Conservation (phyloP, 2,888 invertebrate species). For the Acleris laterana region DNA sequence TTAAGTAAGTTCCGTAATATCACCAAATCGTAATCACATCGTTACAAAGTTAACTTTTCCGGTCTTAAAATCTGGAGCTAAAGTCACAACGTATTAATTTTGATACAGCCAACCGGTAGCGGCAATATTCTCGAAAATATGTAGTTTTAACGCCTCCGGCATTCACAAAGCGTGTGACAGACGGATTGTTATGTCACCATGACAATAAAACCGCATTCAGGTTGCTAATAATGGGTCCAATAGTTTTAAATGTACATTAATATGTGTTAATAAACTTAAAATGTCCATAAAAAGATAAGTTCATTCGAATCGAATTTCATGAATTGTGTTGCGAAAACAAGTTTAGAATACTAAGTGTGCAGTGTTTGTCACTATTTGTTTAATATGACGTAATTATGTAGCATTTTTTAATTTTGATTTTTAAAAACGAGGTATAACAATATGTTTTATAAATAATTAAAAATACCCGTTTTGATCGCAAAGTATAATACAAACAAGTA, state of each 20-base stretch:
- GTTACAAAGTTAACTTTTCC: conserved; percentile 17
- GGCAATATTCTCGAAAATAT: conserved; percentile 1
- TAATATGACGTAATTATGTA: background rate
- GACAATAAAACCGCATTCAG: conserved; percentile 12
- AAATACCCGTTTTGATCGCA: no score
- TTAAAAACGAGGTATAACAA: background rate
- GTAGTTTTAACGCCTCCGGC: conserved; percentile 12
- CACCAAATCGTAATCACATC: conserved; percentile 27
- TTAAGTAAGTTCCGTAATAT: conserved; percentile 29
- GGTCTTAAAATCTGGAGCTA: conserved; percentile 4
- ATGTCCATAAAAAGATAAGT: conserved; percentile 5
- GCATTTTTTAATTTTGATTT: background rate
- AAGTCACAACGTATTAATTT: background rate
- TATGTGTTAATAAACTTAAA: background rate
- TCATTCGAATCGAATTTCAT: background rate
- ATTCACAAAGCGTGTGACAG: conserved; percentile 13
- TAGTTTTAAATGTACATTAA: background rate
- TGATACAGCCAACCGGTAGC: background rate
- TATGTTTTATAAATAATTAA: no score
- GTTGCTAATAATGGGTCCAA: conserved; percentile 9
- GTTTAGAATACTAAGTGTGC: background rate
- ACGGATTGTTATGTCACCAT: conserved; percentile 26
- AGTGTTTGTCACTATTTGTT: background rate
- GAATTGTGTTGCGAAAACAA: conserved; percentile 2
- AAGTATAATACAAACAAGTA: no score